Percentiles rank a stretch among this genome's conserved stretches.
These are phyloP conservation scores for Microcebus tavaratra DNA, from an alignment of 2,113 vertebrate species.

Conservation along the genomic window DNA sequence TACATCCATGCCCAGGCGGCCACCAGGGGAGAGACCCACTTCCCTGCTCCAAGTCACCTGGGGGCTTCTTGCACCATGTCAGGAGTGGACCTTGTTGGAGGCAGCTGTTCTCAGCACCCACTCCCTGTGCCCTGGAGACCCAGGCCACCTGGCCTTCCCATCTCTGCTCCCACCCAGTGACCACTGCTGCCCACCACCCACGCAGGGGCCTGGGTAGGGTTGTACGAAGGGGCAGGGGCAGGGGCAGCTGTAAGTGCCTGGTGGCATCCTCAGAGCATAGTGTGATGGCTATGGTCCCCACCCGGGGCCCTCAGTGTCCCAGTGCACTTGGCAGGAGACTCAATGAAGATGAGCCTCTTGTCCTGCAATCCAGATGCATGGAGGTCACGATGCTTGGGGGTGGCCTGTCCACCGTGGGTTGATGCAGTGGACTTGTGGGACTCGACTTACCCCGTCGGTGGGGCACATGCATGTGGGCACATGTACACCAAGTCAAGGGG, in stretches of 20 bases:
- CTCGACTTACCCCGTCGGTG: background rate
- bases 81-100: background rate
- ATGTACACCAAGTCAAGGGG: background rate
- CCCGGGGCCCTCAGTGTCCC: fast-evolving
- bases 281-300: background rate
- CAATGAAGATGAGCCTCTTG: background rate
- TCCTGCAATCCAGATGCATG: background rate
- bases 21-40: background rate
- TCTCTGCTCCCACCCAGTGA: background rate
- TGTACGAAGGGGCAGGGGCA: background rate
- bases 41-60: background rate
- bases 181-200: background rate
- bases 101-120: background rate
- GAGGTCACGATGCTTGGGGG: background rate
- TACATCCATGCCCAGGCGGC: background rate
- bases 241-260: background rate
- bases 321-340: background rate
- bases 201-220: background rate
- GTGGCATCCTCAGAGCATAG: background rate
- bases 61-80: background rate
- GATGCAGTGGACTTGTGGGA: background rate
- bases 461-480: background rate
- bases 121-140: background rate
- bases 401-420: fast-evolving
- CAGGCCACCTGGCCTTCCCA: background rate